Evolutionary conservation across 2,797 vertebrate genomes (phyloP).

Genomic region (Darevskia mixta): DNA sequence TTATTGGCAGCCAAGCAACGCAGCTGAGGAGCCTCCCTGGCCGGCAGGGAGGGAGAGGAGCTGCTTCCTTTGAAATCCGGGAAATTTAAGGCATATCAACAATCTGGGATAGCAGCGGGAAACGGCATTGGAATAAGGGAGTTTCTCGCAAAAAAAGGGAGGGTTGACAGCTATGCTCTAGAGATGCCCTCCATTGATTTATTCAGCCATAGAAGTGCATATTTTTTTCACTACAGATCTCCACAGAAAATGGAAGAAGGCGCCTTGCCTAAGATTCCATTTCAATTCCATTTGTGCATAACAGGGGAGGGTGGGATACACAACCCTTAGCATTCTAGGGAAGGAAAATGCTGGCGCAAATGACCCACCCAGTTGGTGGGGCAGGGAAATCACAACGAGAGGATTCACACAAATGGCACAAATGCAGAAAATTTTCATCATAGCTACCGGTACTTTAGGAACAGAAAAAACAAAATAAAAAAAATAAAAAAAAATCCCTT

Average conservation of each 20-base stretch:
- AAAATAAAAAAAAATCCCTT: too few relatives aligned
- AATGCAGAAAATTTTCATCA: neutral
- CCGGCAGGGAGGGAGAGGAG: too few relatives aligned
- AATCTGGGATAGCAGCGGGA: too few relatives aligned
- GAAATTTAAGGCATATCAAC: too few relatives aligned
- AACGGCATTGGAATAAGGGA: too few relatives aligned
- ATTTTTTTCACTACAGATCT: neutral
- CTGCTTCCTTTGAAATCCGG: too few relatives aligned
- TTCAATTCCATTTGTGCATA: neutral
- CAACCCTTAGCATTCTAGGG: neutral
- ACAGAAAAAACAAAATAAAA: neutral
- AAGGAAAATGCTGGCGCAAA: neutral
- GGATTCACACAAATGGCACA: neutral
- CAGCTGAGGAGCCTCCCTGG: too few relatives aligned
- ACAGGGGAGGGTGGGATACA: neutral
- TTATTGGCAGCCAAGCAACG: too few relatives aligned
- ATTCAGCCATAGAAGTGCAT: neutral
- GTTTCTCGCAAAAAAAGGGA: too few relatives aligned
- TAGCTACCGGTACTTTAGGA: neutral
- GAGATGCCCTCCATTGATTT: neutral
- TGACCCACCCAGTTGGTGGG: neutral
- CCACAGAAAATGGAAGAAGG: neutral
- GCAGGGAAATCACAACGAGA: neutral
- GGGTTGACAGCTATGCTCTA: too few relatives aligned
- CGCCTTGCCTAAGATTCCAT: neutral